A percentile compares a stretch with the other conserved stretches of the same genome.
These are phyloP conservation scores for Ceratosolen fusciceps DNA, from an alignment of 1,140 invertebrate genomes.

Conservation along the genomic window DNA sequence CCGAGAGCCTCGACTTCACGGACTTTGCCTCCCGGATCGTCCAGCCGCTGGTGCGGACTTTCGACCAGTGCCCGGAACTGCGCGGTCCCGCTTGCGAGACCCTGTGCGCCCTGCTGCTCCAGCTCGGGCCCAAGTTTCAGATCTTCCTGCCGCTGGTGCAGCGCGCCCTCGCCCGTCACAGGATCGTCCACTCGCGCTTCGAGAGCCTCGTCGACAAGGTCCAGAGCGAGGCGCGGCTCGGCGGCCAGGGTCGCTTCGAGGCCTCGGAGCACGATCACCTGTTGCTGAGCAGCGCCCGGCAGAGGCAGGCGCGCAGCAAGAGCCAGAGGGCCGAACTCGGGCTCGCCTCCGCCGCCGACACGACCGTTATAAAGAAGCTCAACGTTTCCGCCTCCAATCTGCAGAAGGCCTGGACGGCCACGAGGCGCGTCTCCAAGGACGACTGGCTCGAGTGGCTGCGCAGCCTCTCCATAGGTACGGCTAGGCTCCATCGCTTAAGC, in stretches of 20 bases:
- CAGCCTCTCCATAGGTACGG: conserved; percentile 81
- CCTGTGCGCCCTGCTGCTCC: conserved; percentile 87
- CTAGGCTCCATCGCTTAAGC: too few species aligned
- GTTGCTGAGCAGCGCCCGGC: conserved; percentile 62
- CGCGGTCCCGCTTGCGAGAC: conserved; percentile 91
- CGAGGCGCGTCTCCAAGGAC: conserved; percentile 92
- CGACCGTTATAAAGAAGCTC: conserved; percentile 82
- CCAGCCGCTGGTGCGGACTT: conserved; percentile 88
- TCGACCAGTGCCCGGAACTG: conserved; percentile 87
- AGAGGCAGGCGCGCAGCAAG: conserved; percentile 73
- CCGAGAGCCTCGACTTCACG: conserved; percentile 90
- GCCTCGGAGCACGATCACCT: conserved; percentile 78
- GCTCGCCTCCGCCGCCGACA: conserved; percentile 74
- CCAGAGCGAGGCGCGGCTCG: conserved; percentile 66
- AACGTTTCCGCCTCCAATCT: conserved; percentile 87
- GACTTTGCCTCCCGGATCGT: conserved; percentile 94
- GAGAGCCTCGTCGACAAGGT: conserved; percentile 82
- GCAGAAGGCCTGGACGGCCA: conserved; percentile 91
- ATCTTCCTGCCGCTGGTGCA: conserved; percentile 94
- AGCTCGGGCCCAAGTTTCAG: conserved; percentile 90
- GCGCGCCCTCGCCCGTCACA: conserved; percentile 86
- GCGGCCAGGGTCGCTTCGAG: conserved; percentile 59
- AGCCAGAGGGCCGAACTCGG: conserved; percentile 71
- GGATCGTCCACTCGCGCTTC: conserved; percentile 86
- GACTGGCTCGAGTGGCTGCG: conserved; percentile 99